Evolutionary conservation across 2,888 invertebrate species (phyloP).

Genomic region (Theretra japonica): DNA sequence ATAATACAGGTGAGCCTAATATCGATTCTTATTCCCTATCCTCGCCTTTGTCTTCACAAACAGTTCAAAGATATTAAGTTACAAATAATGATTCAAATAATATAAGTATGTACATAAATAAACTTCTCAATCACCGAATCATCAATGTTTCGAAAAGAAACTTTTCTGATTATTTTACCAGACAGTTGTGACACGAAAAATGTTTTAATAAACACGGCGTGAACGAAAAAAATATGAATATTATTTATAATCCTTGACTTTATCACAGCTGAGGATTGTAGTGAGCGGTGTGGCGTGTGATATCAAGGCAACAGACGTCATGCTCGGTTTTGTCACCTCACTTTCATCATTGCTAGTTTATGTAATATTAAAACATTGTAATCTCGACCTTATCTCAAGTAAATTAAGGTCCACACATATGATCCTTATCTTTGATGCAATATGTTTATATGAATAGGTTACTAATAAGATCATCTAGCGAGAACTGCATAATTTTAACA

Average conservation of each 20-base stretch:
- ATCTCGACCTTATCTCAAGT: not conserved
- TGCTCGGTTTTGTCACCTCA: slow-evolving; percentile 29
- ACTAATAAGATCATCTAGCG: not conserved
- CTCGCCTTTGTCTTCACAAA: too few relatives aligned
- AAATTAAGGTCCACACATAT: not conserved
- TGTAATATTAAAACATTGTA: not conserved
- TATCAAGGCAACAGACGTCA: slow-evolving; percentile 32
- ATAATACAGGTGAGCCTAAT: too few relatives aligned
- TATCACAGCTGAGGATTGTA: slow-evolving; percentile 12
- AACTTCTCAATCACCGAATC: too few relatives aligned
- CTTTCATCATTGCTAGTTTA: slow-evolving; percentile 23
- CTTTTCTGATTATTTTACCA: not conserved
- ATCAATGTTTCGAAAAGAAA: not conserved
- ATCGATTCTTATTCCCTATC: too few relatives aligned
- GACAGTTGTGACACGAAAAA: slow-evolving; percentile 8
- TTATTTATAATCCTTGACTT: slow-evolving; percentile 28
- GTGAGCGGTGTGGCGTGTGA: slow-evolving; percentile 15
- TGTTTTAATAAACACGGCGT: not conserved
- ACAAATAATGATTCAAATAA: not conserved
- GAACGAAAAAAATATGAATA: not conserved
- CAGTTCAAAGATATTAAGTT: not conserved
- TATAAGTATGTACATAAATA: too few relatives aligned
- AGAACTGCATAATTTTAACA: slow-evolving; percentile 12
- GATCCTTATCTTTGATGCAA: not conserved
- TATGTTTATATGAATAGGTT: not conserved